Percentiles rank a stretch among this genome's conserved stretches.
Evolutionary conservation across 1,140 invertebrate genomes (phyloP).

Genomic region (Drosophila pruinosa): DNA sequence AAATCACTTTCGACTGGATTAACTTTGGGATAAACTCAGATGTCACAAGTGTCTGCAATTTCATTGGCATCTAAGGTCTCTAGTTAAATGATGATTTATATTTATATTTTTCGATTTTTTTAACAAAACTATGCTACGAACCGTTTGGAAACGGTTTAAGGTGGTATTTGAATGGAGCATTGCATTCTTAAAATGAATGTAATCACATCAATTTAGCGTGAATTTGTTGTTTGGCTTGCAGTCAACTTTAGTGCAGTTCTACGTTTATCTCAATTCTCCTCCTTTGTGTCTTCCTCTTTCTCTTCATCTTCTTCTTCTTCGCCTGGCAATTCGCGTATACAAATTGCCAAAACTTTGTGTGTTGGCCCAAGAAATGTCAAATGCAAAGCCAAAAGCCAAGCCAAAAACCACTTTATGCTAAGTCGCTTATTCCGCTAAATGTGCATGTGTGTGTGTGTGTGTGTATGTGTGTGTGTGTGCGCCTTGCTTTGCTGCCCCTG

Average conservation of each 20-base stretch:
- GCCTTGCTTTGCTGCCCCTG: conserved; percentile 17
- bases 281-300: not conserved
- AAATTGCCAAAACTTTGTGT: conserved; percentile 50
- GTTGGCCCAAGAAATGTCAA: conserved; percentile 50
- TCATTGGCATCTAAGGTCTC: too few species aligned
- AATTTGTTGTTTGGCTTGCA: conserved; percentile 34
- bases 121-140: too few species aligned
- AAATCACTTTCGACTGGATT: too few species aligned
- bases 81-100: too few species aligned
- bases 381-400: conserved; percentile 53
- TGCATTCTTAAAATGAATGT: not conserved
- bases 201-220: conserved; percentile 33
- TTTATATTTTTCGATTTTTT: too few species aligned
- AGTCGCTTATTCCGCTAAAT: conserved; percentile 45
- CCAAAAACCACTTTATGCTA: conserved; percentile 51
- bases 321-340: conserved; percentile 26
- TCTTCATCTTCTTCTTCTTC: not conserved
- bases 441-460: not conserved
- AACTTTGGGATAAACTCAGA: too few species aligned
- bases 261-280: conserved; percentile 17
- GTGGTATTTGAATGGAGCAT: too few species aligned
- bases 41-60: too few species aligned
- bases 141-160: too few species aligned
- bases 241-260: not conserved
- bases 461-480: not conserved